Evolutionary conservation across 1,140 invertebrate species (phyloP), one percentile per base, ranked within the genome.

Genomic region (Microplitis mediator): DNA sequence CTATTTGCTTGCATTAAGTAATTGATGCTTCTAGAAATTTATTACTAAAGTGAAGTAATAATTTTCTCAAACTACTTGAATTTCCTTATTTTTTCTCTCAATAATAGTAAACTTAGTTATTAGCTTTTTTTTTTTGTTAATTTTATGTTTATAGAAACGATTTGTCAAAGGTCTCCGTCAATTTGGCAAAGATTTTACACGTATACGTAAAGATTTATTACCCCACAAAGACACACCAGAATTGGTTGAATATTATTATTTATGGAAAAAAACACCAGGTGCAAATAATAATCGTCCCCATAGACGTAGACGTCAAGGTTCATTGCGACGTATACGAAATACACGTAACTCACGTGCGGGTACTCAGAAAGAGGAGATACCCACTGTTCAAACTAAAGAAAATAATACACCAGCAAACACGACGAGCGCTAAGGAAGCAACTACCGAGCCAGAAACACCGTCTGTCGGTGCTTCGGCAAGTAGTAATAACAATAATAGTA

Each of bases 231-330:
- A 98, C 81, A 98, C 97, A 79, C 92, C 96, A 54, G 97, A 99
- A 82, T 88, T 99, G 78, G 97, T 99, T 34, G 97, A 99, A 83
- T 99, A 96, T 88, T 99, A 99, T 87, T 99, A 99, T 88, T 90
- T 99, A 83, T 99, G 98, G 98, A 99, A 99, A 89, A 99, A 99
- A 89, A 99, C 97, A n/a, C 96, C 97, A n/a, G 95, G 95, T 78
- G 97, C 97, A 58, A 95, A 96, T 83, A 96, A 95, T 84, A 96
- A 97, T 86, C 90, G 97, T 70, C 96, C 96, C 23, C 95, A 98
- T 82, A 90, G 96, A 67, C 89, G 97, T 88, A 90, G 96, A 65
- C 88, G 97, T 68, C 94, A 95, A 84, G 94, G 93, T 76, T 96
- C 95, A n/a, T 88, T 98, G 69, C 91, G 97, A 75, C 89, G 96